These are phyloP conservation scores for Cylindroiulus punctatus DNA, from an alignment of 2,888 invertebrate species.

Conservation along the genomic window DNA sequence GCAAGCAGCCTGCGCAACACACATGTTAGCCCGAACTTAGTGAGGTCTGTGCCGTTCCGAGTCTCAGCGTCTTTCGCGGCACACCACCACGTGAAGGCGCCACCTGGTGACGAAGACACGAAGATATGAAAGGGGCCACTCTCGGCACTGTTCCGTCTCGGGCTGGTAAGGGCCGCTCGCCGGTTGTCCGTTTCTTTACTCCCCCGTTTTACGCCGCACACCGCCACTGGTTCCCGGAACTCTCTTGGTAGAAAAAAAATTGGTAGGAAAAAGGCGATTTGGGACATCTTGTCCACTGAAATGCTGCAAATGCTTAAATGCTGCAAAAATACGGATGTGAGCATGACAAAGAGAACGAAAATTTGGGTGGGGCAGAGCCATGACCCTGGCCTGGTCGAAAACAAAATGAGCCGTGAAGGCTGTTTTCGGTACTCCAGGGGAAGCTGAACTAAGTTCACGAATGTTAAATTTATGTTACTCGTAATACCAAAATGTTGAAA, in stretches of 20 bases:
- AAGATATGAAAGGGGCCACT: constrained; percentile 28
- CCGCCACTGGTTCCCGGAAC: neutral
- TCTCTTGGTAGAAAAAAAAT: neutral
- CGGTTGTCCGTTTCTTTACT: constrained; percentile 23
- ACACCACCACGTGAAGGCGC: neutral
- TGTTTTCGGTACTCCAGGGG: no score
- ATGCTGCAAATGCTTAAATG: neutral
- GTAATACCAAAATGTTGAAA: no score
- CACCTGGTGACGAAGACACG: neutral
- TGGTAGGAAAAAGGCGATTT: neutral
- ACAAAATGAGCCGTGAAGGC: no score
- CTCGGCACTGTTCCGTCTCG: neutral
- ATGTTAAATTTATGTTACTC: no score
- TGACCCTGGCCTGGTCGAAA: neutral
- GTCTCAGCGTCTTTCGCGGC: neutral
- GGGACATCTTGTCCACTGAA: neutral
- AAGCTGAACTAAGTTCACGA: neutral
- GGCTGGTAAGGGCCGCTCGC: neutral
- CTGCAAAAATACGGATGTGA: neutral
- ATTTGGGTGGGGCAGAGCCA: neutral
- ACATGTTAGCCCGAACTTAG: constrained; percentile 32
- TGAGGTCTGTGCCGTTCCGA: neutral
- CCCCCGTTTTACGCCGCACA: neutral
- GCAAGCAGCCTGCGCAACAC: neutral
- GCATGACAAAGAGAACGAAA: neutral